Percentiles rank a stretch among this genome's conserved stretches.
Conservation (phyloP, 2,888 invertebrate species). For the Nipponacmea schrenckii region DNA sequence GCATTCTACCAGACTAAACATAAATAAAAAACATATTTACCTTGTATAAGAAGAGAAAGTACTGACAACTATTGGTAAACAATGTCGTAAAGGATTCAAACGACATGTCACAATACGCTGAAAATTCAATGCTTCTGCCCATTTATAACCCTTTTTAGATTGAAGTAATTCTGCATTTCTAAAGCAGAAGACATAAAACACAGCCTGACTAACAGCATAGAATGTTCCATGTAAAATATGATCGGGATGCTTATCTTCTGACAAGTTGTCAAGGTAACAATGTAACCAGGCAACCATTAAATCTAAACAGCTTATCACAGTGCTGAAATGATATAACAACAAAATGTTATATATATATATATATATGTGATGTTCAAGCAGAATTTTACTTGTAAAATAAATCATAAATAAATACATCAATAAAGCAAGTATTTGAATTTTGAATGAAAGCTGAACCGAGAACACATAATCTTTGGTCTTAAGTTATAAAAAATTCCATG, state of each 20-base stretch:
- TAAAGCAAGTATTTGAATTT: no score
- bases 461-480: conserved; percentile 32
- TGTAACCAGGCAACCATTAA: conserved; percentile 87
- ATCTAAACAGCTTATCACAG: conserved; percentile 75
- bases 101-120: conserved; percentile 85
- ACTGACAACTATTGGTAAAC: conserved; percentile 70
- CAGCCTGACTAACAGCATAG: conserved; percentile 89
- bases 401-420: no score
- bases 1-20: no score
- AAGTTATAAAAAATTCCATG: no score
- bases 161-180: conserved; percentile 85
- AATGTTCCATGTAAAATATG: conserved; percentile 85
- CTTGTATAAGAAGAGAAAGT: conserved; percentile 69
- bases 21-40: conserved; percentile 39
- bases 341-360: no score
- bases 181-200: conserved; percentile 93
- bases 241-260: conserved; percentile 71
- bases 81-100: conserved; percentile 88
- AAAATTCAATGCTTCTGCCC: conserved; percentile 84
- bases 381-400: no score
- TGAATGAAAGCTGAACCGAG: background rate
- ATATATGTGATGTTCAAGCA: no score
- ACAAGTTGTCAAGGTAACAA: conserved; percentile 76
- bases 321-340: conserved; percentile 70
- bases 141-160: conserved; percentile 79